Percentiles rank a stretch among this genome's conserved stretches.
Evolutionary conservation across 2,113 vertebrate genomes (phyloP).

Genomic region (Sylvilagus bachmani): DNA sequence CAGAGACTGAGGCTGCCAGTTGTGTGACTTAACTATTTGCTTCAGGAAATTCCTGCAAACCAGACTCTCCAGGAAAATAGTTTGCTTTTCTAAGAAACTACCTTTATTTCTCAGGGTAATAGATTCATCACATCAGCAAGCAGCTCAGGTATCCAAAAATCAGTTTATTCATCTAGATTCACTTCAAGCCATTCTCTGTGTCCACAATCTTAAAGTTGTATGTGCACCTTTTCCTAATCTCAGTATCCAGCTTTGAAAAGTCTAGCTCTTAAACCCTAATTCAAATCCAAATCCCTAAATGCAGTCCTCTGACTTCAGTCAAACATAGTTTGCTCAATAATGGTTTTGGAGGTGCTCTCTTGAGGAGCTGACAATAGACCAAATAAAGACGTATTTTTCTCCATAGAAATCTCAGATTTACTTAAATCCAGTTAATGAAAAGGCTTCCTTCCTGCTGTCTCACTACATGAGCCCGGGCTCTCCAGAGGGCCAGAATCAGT

Average conservation of each 20-base stretch:
- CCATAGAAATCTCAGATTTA: background rate
- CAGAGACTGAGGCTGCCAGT: background rate
- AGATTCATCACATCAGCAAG: background rate
- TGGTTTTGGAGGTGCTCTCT: background rate
- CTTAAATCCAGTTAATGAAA: background rate
- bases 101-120: background rate
- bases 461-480: too few species aligned
- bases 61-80: background rate
- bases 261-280: background rate
- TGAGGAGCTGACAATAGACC: background rate
- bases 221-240: background rate
- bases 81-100: background rate
- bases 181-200: background rate
- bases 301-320: background rate
- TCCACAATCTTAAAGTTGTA: background rate
- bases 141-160: background rate
- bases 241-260: background rate
- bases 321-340: background rate
- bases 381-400: background rate
- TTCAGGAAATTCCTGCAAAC: constrained; percentile 4
- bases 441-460: background rate
- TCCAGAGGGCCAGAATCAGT: too few species aligned
- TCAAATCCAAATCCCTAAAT: background rate
- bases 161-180: background rate
- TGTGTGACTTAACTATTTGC: background rate